Percentiles rank a stretch among this genome's conserved stretches.
Conservation (phyloP, 2,113 vertebrate genomes). For the Brevimyrus niger region DNA sequence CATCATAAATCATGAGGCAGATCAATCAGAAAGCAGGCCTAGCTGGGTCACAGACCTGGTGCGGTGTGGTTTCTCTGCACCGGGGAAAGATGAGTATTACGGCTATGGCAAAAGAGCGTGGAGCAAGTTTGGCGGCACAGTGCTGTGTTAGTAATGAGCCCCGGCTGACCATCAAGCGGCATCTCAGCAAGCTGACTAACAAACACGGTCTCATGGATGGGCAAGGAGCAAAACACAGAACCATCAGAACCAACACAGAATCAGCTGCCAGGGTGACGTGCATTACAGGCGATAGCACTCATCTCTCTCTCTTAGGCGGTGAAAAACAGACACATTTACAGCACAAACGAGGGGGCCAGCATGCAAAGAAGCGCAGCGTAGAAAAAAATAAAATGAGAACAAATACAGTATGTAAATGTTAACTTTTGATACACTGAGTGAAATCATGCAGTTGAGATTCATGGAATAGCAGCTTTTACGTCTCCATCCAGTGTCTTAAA, state of each 20-base stretch:
- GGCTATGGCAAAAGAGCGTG: not conserved
- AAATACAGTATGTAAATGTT: constrained; percentile 7
- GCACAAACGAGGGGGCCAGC: not conserved
- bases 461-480: constrained; percentile 18
- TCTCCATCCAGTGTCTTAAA: not conserved
- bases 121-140: not conserved
- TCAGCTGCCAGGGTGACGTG: not conserved
- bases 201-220: not conserved
- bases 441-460: not conserved
- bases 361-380: not conserved
- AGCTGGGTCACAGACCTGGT: not conserved
- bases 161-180: not conserved
- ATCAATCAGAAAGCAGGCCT: not conserved
- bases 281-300: not conserved
- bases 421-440: not conserved
- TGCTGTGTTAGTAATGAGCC: too few relatives aligned
- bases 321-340: not conserved
- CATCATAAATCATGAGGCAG: not conserved
- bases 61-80: not conserved
- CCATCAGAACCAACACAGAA: too few relatives aligned
- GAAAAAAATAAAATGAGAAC: not conserved
- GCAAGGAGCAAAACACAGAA: not conserved
- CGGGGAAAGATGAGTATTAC: not conserved
- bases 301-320: not conserved
- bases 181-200: not conserved